Conservation (phyloP, 2,888 invertebrate species). For the Mechanitis mazaeus region DNA sequence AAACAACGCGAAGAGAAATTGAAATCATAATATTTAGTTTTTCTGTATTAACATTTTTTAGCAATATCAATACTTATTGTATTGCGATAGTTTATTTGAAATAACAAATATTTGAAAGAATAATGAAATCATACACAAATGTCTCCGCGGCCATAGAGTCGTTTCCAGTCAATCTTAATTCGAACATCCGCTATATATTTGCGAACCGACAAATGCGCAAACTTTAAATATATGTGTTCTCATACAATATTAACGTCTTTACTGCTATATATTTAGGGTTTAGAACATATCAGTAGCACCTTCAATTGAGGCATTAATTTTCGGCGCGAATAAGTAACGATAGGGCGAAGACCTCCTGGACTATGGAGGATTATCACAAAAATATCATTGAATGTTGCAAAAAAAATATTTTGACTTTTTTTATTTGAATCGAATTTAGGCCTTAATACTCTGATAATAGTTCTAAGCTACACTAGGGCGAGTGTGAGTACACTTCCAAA, state of each 20-base stretch:
- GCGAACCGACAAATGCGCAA: conserved; percentile 26
- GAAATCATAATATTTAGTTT: too few species aligned
- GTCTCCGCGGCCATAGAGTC: conserved; percentile 5
- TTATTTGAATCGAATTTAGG: too few species aligned
- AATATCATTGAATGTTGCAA: too few species aligned
- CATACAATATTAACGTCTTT: conserved; percentile 10
- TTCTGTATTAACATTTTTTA: too few species aligned
- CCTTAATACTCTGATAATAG: too few species aligned
- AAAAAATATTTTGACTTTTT: too few species aligned
- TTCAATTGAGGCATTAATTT: conserved; percentile 18
- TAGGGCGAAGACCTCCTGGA: conserved; percentile 19
- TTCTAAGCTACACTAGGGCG: too few species aligned
- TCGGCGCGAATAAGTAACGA: conserved; percentile 13
- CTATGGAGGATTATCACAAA: neutral
- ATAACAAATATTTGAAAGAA: too few species aligned
- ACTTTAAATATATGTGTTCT: conserved; percentile 18
- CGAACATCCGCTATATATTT: conserved; percentile 25
- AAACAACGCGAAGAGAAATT: too few species aligned
- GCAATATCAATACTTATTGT: too few species aligned
- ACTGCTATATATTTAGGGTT: conserved; percentile 8
- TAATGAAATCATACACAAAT: neutral
- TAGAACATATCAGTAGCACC: conserved; percentile 1
- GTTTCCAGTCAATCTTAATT: conserved; percentile 25
- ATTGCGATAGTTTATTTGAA: too few species aligned
- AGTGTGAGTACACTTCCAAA: too few species aligned